Evolutionary conservation across 2,888 invertebrate species (phyloP).

Genomic region (Unio pictorum): DNA sequence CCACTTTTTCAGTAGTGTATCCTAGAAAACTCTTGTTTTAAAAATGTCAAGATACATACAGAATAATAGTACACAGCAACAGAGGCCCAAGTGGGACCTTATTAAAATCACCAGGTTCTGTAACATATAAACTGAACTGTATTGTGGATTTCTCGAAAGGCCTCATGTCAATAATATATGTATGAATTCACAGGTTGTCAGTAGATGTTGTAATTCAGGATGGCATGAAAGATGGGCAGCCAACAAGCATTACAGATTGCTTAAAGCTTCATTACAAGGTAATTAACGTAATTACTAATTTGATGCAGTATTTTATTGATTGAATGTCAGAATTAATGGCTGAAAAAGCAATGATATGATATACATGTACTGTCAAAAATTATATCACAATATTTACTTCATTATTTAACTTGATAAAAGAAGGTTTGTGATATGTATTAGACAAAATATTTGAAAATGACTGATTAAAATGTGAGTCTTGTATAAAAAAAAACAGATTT

Average conservation of each 20-base stretch:
- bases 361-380: no score
- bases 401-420: no score
- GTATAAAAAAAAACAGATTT: no score
- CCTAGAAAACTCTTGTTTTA: no score
- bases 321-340: neutral
- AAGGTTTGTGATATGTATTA: no score
- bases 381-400: no score
- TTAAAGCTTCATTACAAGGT: conserved; percentile 58
- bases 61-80: neutral
- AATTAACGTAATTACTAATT: conserved; percentile 2
- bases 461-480: no score
- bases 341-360: no score
- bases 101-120: no score
- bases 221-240: conserved; percentile 33
- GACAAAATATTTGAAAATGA: no score
- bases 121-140: neutral
- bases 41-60: no score
- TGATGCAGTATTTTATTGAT: neutral
- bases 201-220: conserved; percentile 31
- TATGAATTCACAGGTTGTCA: conserved; percentile 23
- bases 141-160: neutral
- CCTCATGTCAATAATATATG: neutral
- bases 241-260: conserved; percentile 58
- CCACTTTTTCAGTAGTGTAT: no score
- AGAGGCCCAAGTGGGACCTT: neutral